Base-by-base conservation (phyloP, 2,888 invertebrate genomes). In the Drosophila aldrichi region DNA sequence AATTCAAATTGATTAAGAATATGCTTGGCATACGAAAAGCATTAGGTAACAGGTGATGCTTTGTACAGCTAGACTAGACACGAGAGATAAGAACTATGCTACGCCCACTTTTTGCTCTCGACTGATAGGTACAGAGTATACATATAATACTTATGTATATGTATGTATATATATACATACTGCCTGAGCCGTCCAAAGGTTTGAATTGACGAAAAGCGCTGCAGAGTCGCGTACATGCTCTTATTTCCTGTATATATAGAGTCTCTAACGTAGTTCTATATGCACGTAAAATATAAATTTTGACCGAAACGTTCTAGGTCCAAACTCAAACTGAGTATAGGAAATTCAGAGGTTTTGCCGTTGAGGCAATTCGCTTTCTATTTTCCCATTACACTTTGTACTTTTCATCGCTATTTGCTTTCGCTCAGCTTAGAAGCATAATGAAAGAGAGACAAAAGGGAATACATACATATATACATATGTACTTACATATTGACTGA, bases 101-200 rank as follows among this genome's bases (percentile, higher is more conserved):
- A 46, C 40, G 48, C 46, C 62, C 56, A 66, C 77, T 76, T 48
- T 16, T 8, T 29, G 29, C 25, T 22, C 6, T 5, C 32, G 44
- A 59, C 61, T 6, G 43, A 25, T 22, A 18, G 40, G 25, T 34
- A 34, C 22, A 41, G 46, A 49, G 10, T 65, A 22, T 29, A 18
- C 8, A 14, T 22, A 14, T 6, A 43, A 20, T 14, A 14, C 14
- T 20, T 10, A 32, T 32, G 12, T 10, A 32, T 32, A 20, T 20
- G 18, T 41, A 40, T 40, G 9, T 40, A 18, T 36, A 1, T 41
- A 43, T 41, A 3, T 43, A 14, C 43, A 32, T 57, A 65, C 55
- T 55, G 64, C 56, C 67, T 64, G 16, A 75, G 49, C 8, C 57
- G 78, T 66, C 78, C 78, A 76, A 82, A 68, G 74, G 78, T 70